These are phyloP conservation scores for Agrotis ipsilon DNA, from an alignment of 2,888 invertebrate genomes.

Conservation along the genomic window DNA sequence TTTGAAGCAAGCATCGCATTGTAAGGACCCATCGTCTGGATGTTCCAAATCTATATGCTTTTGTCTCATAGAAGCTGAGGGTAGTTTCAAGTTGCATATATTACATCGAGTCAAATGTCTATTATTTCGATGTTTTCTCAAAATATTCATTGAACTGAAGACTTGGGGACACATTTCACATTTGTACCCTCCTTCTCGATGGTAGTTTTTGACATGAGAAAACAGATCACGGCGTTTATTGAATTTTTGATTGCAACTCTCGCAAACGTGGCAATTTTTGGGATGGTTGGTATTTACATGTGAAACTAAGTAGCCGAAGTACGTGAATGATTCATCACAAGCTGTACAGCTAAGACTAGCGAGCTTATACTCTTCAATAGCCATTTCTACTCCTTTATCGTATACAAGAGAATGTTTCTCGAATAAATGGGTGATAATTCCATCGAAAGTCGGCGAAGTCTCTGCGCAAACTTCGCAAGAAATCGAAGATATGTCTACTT, in stretches of 20 bases:
- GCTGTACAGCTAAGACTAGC: constrained; percentile 79
- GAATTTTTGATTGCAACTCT: constrained; percentile 85
- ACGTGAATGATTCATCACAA: constrained; percentile 83
- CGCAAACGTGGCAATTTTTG: constrained; percentile 86
- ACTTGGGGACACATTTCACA: constrained; percentile 83
- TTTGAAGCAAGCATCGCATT: constrained; percentile 84
- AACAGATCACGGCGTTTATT: constrained; percentile 86
- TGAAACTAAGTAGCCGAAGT: constrained; percentile 86
- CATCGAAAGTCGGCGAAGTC: constrained; percentile 72
- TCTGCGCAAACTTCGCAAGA: constrained; percentile 82
- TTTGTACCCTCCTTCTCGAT: constrained; percentile 85
- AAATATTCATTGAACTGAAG: constrained; percentile 83
- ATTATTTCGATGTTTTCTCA: constrained; percentile 84
- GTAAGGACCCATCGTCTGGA: constrained; percentile 84
- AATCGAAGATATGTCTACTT: constrained; percentile 84
- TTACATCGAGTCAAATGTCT: constrained; percentile 83
- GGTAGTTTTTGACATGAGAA: constrained; percentile 87
- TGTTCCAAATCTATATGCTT: constrained; percentile 86
- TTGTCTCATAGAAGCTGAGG: constrained; percentile 83
- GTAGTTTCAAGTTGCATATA: constrained; percentile 83
- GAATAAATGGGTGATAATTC: constrained; percentile 78
- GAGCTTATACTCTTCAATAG: constrained; percentile 83
- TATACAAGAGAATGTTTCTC: constrained; percentile 81
- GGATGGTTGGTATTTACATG: constrained; percentile 86
- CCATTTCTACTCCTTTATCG: constrained; percentile 83